A percentile compares a stretch with the other conserved stretches of the same genome.
Conservation (phyloP, 2,797 vertebrate species). For the Darevskia nairensis region DNA sequence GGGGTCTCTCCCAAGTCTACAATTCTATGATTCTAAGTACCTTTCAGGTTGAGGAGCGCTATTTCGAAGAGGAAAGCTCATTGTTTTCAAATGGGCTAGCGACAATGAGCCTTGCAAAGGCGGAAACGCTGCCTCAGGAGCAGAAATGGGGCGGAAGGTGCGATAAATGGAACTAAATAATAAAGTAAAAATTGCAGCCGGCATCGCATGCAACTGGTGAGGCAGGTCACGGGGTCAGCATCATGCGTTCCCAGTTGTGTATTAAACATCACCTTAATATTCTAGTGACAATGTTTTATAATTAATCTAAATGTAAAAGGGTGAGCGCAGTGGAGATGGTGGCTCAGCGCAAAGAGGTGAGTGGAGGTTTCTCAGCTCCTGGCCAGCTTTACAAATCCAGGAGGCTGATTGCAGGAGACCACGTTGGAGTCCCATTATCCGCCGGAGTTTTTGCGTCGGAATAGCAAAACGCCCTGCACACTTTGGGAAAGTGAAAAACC, state of each 20-base stretch:
- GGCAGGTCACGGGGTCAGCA: conserved; percentile 71
- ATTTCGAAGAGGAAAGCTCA: conserved; percentile 64
- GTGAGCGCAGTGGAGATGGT: conserved; percentile 71
- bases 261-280: conserved; percentile 86
- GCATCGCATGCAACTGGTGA: conserved; percentile 71
- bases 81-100: conserved; percentile 68
- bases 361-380: conserved; percentile 38
- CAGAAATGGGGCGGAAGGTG: conserved; percentile 45
- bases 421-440: conserved; percentile 1
- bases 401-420: not conserved
- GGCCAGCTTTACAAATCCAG: conserved; percentile 12
- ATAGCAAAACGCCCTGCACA: conserved; percentile 28
- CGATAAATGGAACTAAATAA: not conserved
- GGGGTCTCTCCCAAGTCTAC: no score
- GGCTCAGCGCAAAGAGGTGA: conserved; percentile 67
- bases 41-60: conserved; percentile 55
- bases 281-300: conserved; percentile 83
- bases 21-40: not conserved
- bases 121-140: conserved; percentile 66
- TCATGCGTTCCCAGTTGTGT: conserved; percentile 82
- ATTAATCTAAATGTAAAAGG: conserved; percentile 81
- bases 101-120: conserved; percentile 68
- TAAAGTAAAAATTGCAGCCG: conserved; percentile 25
- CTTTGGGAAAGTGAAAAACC: conserved; percentile 66
- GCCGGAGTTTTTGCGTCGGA: conserved; percentile 18